Base-by-base conservation (phyloP, 2,888 invertebrate genomes). In the Dorcus parallelipipedus region DNA sequence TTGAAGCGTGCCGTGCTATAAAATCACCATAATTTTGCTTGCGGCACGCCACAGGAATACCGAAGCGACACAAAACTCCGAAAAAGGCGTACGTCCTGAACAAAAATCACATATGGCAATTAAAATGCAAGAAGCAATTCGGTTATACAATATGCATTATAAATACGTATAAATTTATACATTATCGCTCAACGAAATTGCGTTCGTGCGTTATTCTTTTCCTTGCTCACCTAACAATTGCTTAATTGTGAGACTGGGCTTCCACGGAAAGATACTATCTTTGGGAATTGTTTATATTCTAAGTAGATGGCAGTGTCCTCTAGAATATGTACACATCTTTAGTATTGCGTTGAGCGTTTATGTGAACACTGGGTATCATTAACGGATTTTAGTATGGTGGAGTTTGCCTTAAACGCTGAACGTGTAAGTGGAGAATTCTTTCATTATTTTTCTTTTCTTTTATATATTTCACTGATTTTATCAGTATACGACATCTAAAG, bases 251-350 rank as follows among this genome's bases (percentile, higher is more conserved):
- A 59, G 68, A 72, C 70, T 73, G 69, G 63, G 64, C 64, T 71
- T 73, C 70, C 67, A 67, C 67, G 66, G 71, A 73, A 74, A 71
- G 75, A 73, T 74, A 67, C 64, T 69, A 75, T 75, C 75, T 69
- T 65, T 65, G 66, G 69, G 71, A 72, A 73, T 70, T 72, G 71
- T 73, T 73, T 68, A 68, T 71, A 71, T 75, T 75, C 75, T 67
- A 64, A 63, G 70, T 70, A 71, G 71, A 70, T 70, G 70, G 71
- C 71, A 71, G 67, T 68, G 68, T 65, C 65, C 69, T 68, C 68
- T 63, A 64, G 69, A 70, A 70, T 66, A 64, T 64, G 64, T 61
- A 66, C 60, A 68, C 66, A 57, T 56, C 62, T 66, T 71, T 71
- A 73, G 72, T 73, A 71, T 71, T 72, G 69, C 71, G 71, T 64